Evolutionary conservation across 2,113 vertebrate species (phyloP), one percentile per base, ranked within the genome.

Genomic region (Tringa solitaria): DNA sequence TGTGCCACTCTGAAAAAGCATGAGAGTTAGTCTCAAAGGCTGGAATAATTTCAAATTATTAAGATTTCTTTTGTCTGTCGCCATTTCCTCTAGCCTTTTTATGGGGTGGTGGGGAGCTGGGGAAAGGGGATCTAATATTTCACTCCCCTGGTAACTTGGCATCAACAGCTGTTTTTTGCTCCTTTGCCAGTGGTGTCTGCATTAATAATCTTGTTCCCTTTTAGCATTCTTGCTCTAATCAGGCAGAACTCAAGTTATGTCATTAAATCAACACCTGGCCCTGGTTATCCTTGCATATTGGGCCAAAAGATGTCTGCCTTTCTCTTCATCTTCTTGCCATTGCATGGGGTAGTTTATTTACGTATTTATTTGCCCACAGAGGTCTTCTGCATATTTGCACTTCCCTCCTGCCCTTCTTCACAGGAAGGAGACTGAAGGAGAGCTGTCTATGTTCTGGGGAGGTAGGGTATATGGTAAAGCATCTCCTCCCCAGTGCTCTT

Each of bases 91-190:
- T 68, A 60, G 14, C 7, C 14, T 45, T 89, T 54, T n/a, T 63
- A 15, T 51, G 27, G 28, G 27, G 8, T 48, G 33, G 33, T 8
- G 10, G 1, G 1, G 2, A 11, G 3, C 1, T 9, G 65, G 6
- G 8, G 6, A 61, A 68, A 17, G 20, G 3, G 1, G 0, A 6
- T 53, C 30, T 81, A 51, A 3, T 54, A 72, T 67, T 64, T 87
- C 11, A 21, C 9, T 73, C 30, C 12, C 8, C 6, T 37, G 30
- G 14, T 51, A 37, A 64, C 33, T 46, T 56, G 43, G 3, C 46
- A 43, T 76, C n/a, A 84, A 37, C 15, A 57, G 12, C 35, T 53
- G 14, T 3, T 87, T 76, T 26, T 15, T 87, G 39, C 35, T 41
- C 41, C 18, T 64, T 74, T 53, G 32, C 24, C n/a, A 45, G 15